phyloP scores from a whole-genome alignment of 2,888 invertebrate genomes.

The Drosophila prostipennis region DNA sequence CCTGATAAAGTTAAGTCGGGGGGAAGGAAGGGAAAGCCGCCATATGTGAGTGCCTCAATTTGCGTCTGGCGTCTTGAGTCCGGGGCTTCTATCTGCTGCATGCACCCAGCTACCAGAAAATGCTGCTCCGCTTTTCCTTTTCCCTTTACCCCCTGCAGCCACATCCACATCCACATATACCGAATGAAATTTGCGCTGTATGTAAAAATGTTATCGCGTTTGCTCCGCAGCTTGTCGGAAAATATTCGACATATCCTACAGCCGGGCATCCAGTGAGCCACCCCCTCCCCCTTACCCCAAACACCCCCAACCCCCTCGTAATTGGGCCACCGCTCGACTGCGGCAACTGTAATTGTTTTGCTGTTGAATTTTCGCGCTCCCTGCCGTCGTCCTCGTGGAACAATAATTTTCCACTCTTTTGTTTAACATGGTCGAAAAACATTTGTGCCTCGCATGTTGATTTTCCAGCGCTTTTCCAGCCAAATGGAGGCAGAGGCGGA shows the following conservation, averaged over 20 bases:
- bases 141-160: background rate
- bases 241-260: constrained; percentile 66
- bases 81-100: constrained; percentile 13
- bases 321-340: constrained; percentile 66
- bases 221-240: constrained; percentile 62
- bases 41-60: constrained; percentile 34
- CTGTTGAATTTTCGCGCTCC: constrained; percentile 60
- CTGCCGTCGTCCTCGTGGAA: constrained; percentile 18
- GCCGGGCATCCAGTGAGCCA: constrained; percentile 25
- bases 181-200: constrained; percentile 64
- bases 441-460: constrained; percentile 54
- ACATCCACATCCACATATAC: background rate
- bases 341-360: constrained; percentile 68
- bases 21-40: constrained; percentile 12
- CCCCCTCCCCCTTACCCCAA: background rate
- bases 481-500: background rate
- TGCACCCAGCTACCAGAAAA: constrained; percentile 28
- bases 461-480: constrained; percentile 42
- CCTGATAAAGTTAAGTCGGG: constrained; percentile 39
- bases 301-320: constrained; percentile 43
- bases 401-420: constrained; percentile 57
- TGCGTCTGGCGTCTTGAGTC: constrained; percentile 36
- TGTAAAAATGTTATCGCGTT: constrained; percentile 77
- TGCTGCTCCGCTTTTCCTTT: constrained; percentile 22
- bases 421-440: constrained; percentile 52